These are phyloP conservation scores for Phortica variegata DNA, from an alignment of 1,140 invertebrate species.

Conservation along the genomic window DNA sequence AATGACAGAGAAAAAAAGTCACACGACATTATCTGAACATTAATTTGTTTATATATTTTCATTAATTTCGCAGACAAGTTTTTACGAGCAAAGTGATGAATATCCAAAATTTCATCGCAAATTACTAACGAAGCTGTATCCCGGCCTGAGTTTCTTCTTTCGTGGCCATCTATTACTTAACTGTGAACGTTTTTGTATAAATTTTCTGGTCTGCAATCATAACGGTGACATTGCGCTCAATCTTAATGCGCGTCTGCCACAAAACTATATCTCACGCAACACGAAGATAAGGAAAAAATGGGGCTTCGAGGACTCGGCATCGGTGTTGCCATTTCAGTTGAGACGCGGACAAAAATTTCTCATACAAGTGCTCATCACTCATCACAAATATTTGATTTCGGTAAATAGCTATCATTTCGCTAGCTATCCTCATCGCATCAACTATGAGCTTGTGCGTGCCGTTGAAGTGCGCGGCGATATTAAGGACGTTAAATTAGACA, in stretches of 20 bases:
- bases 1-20: too few relatives aligned
- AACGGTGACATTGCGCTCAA: constrained; percentile 70
- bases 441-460: constrained; percentile 59
- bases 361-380: constrained; percentile 54
- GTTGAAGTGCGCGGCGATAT: constrained; percentile 32
- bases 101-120: too few relatives aligned
- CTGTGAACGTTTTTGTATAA: constrained; percentile 35
- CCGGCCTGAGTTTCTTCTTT: constrained; percentile 33
- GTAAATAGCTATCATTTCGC: constrained; percentile 71
- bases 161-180: constrained; percentile 24
- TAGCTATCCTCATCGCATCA: constrained; percentile 64
- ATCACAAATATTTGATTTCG: constrained; percentile 60
- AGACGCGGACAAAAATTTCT: constrained; percentile 48
- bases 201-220: constrained; percentile 14
- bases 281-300: constrained; percentile 60
- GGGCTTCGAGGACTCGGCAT: constrained; percentile 68
- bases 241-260: constrained; percentile 71
- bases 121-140: neutral
- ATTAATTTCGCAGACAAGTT: too few relatives aligned
- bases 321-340: constrained; percentile 40
- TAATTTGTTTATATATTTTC: too few relatives aligned
- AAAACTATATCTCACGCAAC: constrained; percentile 74
- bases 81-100: too few relatives aligned
- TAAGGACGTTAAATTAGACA: constrained; percentile 22
- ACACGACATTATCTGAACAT: too few relatives aligned